Evolutionary conservation across 2,797 vertebrate species (phyloP), one percentile per base, ranked within the genome.

Genomic region (Chelidonichthys spinosus): DNA sequence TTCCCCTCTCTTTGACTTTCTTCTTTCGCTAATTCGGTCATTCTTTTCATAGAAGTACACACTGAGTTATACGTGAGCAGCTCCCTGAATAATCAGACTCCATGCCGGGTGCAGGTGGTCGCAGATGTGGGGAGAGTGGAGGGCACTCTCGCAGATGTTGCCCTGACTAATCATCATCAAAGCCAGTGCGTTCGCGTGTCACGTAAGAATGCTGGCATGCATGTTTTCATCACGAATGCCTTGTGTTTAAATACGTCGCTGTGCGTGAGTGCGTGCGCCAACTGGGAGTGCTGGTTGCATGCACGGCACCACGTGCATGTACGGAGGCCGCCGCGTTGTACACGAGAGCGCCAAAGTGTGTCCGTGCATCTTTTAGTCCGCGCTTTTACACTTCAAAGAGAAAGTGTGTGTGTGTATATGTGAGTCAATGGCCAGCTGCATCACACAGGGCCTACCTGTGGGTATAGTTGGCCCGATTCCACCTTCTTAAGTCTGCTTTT

Each of bases 351-450:
- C 42, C 49, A 11, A 17, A 63, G 60, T 78, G 73, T 71, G 67
- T 62, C 43, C 5, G 32, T 84, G 76, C 62, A 80, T 86, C 59
- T 79, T 81, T 82, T 76, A 83, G 63, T 73, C 63, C 2, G 36
- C 60, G 74, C 58, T 32, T 63, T 35, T 60, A n/a, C 64, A 79
- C 79, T 85, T 90, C 82, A 86, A 83, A 86, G 84, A 63, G 61
- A 32, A 32, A 54, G 61, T 59, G 69, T 89, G 87, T 18, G 49
- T 50, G 49, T 52, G 9, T 53, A 50, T 75, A 46, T 62, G 68
- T 88, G 88, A 91, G 85, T 91, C 87, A 91, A 64, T 85, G 88
- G 70, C 82, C 91, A 91, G 88, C 90, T 90, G 88, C 69, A 73
- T 63, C 1, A 56, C 77, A 82, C 73, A 59, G 50, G 76, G 53